phyloP scores from a whole-genome alignment of 2,113 vertebrate genomes.

The Cnemophilus loriae region DNA sequence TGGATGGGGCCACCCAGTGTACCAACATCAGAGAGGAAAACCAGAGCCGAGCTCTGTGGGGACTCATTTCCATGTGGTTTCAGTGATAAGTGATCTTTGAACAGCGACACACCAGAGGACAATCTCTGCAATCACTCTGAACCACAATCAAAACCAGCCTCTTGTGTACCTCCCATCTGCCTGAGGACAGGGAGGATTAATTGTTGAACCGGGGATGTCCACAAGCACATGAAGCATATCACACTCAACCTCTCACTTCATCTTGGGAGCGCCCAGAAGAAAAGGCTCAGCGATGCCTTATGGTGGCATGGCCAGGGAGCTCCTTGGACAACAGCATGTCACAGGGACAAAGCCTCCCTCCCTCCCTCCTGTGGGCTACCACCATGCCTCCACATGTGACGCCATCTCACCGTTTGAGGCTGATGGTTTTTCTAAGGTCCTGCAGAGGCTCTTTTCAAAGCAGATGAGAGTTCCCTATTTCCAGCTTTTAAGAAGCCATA shows the following conservation, averaged over 20 bases:
- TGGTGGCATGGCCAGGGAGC: accelerated
- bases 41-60: not conserved
- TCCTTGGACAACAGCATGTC: accelerated
- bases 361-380: not conserved
- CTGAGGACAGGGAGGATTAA: not conserved
- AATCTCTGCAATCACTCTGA: not conserved
- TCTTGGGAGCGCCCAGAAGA: not conserved
- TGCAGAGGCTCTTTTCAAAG: not conserved
- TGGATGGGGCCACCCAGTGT: accelerated
- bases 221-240: not conserved
- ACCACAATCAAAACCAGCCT: not conserved
- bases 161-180: not conserved
- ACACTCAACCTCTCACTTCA: not conserved
- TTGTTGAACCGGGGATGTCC: not conserved
- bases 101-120: not conserved
- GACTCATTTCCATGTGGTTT: slow-evolving; percentile 55
- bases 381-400: accelerated
- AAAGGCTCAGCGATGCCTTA: accelerated
- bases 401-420: accelerated
- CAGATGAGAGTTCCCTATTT: not conserved
- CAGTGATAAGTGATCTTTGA: slow-evolving; percentile 15
- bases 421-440: accelerated
- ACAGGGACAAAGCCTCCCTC: not conserved
- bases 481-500: not conserved
- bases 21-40: not conserved